Conservation (phyloP, 2,888 invertebrate species). For the Lampropteryx suffumata region DNA sequence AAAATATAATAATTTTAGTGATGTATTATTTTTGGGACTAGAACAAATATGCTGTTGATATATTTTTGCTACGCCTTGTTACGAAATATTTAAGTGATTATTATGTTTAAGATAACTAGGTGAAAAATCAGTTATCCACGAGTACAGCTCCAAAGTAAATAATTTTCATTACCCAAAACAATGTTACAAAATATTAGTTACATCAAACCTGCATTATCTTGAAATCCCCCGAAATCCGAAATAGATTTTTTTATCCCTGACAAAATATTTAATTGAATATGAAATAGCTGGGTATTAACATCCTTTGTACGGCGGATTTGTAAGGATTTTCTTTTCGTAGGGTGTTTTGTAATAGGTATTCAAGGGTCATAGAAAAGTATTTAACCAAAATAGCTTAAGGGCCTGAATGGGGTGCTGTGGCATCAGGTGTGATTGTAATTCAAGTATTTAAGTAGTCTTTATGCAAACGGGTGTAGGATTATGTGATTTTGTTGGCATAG, state of each 20-base stretch:
- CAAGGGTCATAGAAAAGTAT: slow-evolving; percentile 72
- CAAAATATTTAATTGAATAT: slow-evolving; percentile 88
- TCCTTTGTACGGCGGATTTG: slow-evolving; percentile 77
- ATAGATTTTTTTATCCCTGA: slow-evolving; percentile 83
- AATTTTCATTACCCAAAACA: slow-evolving; percentile 7
- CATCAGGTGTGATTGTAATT: slow-evolving; percentile 58
- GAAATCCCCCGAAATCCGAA: slow-evolving; percentile 58
- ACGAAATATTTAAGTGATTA: too few relatives aligned
- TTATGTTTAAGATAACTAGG: too few relatives aligned
- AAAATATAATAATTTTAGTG: too few relatives aligned
- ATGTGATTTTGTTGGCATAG: too few relatives aligned
- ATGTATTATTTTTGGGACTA: too few relatives aligned
- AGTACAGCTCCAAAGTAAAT: too few relatives aligned
- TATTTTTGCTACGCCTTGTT: too few relatives aligned
- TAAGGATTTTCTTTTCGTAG: slow-evolving; percentile 58
- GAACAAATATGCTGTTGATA: too few relatives aligned
- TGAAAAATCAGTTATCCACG: too few relatives aligned
- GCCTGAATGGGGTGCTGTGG: slow-evolving; percentile 41
- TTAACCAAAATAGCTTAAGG: slow-evolving; percentile 68
- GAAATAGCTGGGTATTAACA: slow-evolving; percentile 82
- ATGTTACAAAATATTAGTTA: slow-evolving; percentile 32
- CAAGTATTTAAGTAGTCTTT: slow-evolving; percentile 33
- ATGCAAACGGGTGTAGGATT: slow-evolving; percentile 2
- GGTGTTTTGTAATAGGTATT: slow-evolving; percentile 66
- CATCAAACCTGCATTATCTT: slow-evolving; percentile 45